A percentile compares a stretch with the other conserved stretches of the same genome.
These are phyloP conservation scores for Lanistes nyassanus DNA, from an alignment of 1,140 invertebrate genomes.

Conservation along the genomic window DNA sequence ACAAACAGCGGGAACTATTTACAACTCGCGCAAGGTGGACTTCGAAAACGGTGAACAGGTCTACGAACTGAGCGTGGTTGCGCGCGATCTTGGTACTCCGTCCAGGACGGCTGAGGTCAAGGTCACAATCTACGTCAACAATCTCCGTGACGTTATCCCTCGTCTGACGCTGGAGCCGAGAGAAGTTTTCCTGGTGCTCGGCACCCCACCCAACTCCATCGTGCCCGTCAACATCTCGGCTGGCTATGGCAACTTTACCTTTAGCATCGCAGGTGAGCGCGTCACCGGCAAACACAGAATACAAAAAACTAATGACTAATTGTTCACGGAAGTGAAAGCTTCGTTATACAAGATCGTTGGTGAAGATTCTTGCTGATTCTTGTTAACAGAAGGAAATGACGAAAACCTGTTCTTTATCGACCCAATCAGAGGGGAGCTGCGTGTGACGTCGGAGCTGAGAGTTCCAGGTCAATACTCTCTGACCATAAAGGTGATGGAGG, in stretches of 20 bases:
- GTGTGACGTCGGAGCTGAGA: conserved; percentile 76
- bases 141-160: conserved; percentile 48
- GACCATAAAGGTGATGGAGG: conserved; percentile 9
- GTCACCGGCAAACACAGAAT: neutral
- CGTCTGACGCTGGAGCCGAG: conserved; percentile 63
- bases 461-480: conserved; percentile 13
- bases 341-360: neutral
- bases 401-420: conserved; percentile 78
- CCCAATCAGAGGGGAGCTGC: conserved; percentile 82
- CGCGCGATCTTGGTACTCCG: conserved; percentile 37
- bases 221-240: conserved; percentile 80
- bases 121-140: conserved; percentile 29
- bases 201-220: conserved; percentile 84
- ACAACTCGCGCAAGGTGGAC: conserved; percentile 26
- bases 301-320: neutral
- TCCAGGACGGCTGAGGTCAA: conserved; percentile 12
- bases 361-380: neutral
- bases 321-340: neutral
- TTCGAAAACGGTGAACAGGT: conserved; percentile 25
- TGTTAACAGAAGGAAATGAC: conserved; percentile 29
- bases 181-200: conserved; percentile 79
- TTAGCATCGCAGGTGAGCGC: conserved; percentile 24
- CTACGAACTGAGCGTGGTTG: conserved; percentile 36
- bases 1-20: conserved; percentile 35
- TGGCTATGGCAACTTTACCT: conserved; percentile 30